Evolutionary conservation across 1,140 invertebrate species (phyloP).

Genomic region (Lasioglossum albipes): DNA sequence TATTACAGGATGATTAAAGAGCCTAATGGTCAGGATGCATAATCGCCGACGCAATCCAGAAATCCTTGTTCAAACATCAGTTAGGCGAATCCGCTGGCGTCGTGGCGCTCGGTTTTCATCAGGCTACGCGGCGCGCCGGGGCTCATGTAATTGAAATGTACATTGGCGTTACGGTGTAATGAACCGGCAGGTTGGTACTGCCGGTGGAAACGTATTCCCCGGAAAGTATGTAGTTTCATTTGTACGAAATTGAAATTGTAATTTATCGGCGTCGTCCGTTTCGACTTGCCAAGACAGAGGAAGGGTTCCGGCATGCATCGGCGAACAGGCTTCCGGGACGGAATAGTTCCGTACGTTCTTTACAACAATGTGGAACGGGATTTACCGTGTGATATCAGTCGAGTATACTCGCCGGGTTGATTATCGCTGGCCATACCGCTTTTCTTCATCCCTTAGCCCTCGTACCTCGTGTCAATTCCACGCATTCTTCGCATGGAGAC

Average conservation of each 20-base stretch:
- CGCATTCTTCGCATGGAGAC: no score
- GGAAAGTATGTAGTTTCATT: conserved; percentile 55
- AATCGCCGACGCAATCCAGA: conserved; percentile 9
- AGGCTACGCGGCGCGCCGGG: conserved; percentile 12
- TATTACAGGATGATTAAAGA: neutral
- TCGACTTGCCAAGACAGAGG: neutral
- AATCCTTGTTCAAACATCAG: conserved; percentile 39
- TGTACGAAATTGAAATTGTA: conserved; percentile 56
- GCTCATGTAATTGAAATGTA: conserved; percentile 57
- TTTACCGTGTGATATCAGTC: neutral
- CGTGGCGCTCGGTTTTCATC: conserved; percentile 47
- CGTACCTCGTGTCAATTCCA: no score
- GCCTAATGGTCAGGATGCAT: neutral
- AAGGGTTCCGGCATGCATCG: neutral
- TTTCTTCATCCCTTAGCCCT: no score
- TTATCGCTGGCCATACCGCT: no score
- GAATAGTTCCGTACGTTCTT: conserved; percentile 9
- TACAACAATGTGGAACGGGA: neutral
- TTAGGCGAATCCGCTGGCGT: conserved; percentile 36
- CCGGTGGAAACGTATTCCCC: conserved; percentile 35
- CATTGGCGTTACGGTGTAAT: conserved; percentile 50
- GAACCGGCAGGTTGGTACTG: conserved; percentile 17
- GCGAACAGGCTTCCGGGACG: neutral
- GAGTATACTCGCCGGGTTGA: neutral
- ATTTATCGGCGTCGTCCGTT: conserved; percentile 39